Evolutionary conservation across 2,797 vertebrate genomes (phyloP), one percentile per base, ranked within the genome.

Genomic region (Galago senegalensis): DNA sequence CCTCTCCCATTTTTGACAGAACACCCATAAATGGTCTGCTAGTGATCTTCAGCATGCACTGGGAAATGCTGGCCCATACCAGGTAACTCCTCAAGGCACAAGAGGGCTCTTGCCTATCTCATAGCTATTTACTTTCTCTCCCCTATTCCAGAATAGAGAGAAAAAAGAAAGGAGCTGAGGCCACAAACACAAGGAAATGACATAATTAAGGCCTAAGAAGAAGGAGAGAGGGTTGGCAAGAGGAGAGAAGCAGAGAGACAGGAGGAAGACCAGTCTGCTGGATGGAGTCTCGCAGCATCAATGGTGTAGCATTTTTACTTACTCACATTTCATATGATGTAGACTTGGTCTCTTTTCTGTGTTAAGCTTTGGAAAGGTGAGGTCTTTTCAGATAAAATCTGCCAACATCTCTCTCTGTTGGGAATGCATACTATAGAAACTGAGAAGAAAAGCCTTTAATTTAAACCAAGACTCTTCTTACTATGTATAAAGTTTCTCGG

Each of bases 311-410:
- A 79, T 58, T 75, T 72, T 34, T 79, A 79, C 43, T 91, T 80
- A 77, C 23, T 88, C 86, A 27, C 11, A 17, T 92, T 67, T 80
- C 17, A 76, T 2, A 76, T 9, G 34, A 75, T 85, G 40, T 53
- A 73, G 27, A 92, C 20, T 49, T 53, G 49, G 49, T 53, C 53
- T n/a, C 16, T 79, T 16, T 72, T 67, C 75, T 65, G 69, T 21
- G 17, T 56, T 65, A 69, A 82, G 58, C 56, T 86, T 29, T 58
- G 34, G 70, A 92, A 88, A 77, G 2, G 49, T 58, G 40, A 61
- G 18, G 31, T 90, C 61, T 89, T 94, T 91, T 79, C n/a, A 75
- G 70, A 46, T 53, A 83, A 83, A 89, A 89, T 49, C 4, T 49
- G 69, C 31, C 37, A 21, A n/a, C 34, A 37, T 20, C 14, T 60